A percentile compares a stretch with the other conserved stretches of the same genome.
These are phyloP conservation scores for Chloroceryle aenea DNA, from an alignment of 2,113 vertebrate genomes.

Conservation along the genomic window DNA sequence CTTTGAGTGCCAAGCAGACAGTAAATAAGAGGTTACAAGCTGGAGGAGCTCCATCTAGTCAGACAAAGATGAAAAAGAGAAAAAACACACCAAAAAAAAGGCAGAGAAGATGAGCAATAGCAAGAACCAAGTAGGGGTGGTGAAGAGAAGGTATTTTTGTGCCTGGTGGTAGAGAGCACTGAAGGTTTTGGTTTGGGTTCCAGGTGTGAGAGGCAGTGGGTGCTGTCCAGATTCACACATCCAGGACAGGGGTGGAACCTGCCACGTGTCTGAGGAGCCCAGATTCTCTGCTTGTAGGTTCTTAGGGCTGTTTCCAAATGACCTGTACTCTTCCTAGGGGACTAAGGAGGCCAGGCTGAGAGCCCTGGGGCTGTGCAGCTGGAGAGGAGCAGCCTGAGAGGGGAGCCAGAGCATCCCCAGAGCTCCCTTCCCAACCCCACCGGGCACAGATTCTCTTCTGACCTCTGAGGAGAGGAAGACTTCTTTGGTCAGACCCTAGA, in stretches of 20 bases:
- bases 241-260: not conserved
- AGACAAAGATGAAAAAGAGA: not conserved
- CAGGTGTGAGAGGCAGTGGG: not conserved
- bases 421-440: not conserved
- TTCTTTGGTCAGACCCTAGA: not conserved
- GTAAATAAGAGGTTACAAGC: not conserved
- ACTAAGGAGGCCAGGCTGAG: no score
- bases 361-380: no score
- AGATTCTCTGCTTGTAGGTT: fast-evolving
- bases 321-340: no score
- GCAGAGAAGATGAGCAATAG: not conserved
- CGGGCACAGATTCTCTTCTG: not conserved
- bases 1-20: not conserved
- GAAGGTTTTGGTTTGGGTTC: not conserved
- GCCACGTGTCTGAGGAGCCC: not conserved
- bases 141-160: not conserved
- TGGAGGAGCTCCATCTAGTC: not conserved
- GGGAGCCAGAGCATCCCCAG: no score
- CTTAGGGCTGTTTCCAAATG: not conserved
- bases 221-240: fast-evolving
- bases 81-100: no score
- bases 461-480: not conserved
- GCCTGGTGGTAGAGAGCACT: not conserved
- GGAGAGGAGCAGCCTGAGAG: no score
- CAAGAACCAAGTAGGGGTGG: not conserved